These are phyloP conservation scores for Dicyrtomina minuta DNA, from an alignment of 2,888 invertebrate species.

Conservation along the genomic window DNA sequence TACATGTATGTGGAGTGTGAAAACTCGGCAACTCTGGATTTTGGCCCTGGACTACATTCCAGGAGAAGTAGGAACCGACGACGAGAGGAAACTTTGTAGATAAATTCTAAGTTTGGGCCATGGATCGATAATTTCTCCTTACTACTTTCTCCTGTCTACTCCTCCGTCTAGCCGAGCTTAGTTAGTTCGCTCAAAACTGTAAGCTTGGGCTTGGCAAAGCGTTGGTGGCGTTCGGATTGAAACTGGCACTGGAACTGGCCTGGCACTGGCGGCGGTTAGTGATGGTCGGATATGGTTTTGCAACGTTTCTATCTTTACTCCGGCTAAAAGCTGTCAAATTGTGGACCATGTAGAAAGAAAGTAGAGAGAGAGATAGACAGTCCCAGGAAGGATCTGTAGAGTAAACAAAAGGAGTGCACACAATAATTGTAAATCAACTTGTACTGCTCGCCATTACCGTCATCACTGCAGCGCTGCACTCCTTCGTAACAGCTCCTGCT, in stretches of 20 bases:
- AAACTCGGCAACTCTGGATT: constrained; percentile 38
- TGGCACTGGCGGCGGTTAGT: no score
- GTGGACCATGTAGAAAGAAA: no score
- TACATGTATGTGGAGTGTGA: constrained; percentile 6
- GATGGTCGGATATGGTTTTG: no score
- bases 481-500: neutral
- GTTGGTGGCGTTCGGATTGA: no score
- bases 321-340: no score
- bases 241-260: no score
- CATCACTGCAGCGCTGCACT: no score
- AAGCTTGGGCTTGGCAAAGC: no score
- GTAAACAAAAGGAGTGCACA: neutral
- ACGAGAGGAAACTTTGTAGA: constrained; percentile 22
- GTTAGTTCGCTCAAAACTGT: no score
- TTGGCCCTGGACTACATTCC: constrained; percentile 41
- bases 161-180: no score
- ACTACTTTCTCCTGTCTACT: constrained; percentile 2
- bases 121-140: constrained; percentile 28
- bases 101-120: constrained; percentile 30
- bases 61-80: no score
- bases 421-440: neutral
- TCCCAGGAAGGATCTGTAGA: neutral
- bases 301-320: no score
- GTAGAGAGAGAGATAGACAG: constrained; percentile 1
- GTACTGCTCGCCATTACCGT: neutral